A percentile compares a stretch with the other conserved stretches of the same genome.
phyloP scores from a whole-genome alignment of 2,113 vertebrate genomes.

The Podilymbus podiceps region DNA sequence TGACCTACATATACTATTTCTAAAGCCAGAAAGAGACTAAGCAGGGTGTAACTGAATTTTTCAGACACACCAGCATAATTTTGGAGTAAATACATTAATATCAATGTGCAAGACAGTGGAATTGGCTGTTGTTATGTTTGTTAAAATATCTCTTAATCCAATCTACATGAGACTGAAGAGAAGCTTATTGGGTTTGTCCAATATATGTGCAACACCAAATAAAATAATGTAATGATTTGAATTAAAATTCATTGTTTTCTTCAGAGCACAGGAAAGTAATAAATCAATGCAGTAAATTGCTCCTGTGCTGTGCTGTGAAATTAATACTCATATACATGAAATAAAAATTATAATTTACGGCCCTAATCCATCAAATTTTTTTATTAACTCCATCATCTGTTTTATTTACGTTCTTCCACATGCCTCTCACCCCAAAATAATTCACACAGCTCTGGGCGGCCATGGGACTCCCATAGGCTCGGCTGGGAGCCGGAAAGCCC shows the following conservation, averaged over 20 bases:
- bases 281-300: constrained; percentile 64
- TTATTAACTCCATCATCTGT: constrained; percentile 58
- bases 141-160: background rate
- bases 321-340: constrained; percentile 68
- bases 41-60: background rate
- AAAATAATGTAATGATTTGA: constrained; percentile 1
- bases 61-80: background rate
- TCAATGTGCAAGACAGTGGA: background rate
- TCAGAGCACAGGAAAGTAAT: constrained; percentile 58
- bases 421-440: background rate
- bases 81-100: background rate
- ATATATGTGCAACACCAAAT: background rate
- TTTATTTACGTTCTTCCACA: constrained; percentile 61
- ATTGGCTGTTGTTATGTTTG: background rate
- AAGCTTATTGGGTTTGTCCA: background rate
- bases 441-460: rapidly evolving
- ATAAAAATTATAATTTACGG: constrained; percentile 68
- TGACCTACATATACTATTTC: background rate
- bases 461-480: background rate
- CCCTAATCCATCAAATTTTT: constrained; percentile 34
- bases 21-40: background rate
- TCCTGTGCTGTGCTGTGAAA: constrained; percentile 40
- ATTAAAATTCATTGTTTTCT: constrained; percentile 71
- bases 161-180: background rate
- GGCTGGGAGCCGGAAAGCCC: background rate